phyloP scores from a whole-genome alignment of 1,140 invertebrate genomes.

The Drosophila ambigua region DNA sequence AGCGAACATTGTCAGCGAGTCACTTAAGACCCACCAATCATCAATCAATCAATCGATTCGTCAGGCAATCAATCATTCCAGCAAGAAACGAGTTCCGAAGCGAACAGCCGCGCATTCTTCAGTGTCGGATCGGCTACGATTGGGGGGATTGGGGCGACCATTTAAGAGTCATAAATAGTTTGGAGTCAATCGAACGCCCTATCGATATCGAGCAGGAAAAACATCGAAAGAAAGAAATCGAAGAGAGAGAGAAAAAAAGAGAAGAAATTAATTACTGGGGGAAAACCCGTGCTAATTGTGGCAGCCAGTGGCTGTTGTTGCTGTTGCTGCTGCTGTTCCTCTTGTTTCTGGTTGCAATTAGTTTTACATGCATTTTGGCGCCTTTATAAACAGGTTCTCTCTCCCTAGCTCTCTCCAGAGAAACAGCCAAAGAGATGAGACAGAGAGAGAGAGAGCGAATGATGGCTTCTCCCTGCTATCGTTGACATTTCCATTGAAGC shows the following conservation, averaged over 20 bases:
- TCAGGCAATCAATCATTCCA: conserved; percentile 52
- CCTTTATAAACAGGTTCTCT: conserved; percentile 62
- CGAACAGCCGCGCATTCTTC: conserved; percentile 49
- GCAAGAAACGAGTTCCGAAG: conserved; percentile 43
- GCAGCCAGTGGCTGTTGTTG: conserved; percentile 30
- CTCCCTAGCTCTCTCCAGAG: conserved; percentile 19
- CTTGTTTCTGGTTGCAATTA: conserved; percentile 61
- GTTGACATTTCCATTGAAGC: conserved; percentile 63
- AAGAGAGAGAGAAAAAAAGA: conserved; percentile 14
- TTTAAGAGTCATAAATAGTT: conserved; percentile 71
- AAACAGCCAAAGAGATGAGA: conserved; percentile 18
- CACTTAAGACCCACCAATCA: conserved; percentile 74
- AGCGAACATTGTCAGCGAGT: conserved; percentile 68
- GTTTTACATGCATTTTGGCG: conserved; percentile 75
- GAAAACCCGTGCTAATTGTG: conserved; percentile 64
- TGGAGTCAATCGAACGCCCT: conserved; percentile 36
- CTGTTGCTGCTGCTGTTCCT: conserved; percentile 20
- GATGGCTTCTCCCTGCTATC: conserved; percentile 23
- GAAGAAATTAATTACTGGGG: conserved; percentile 55
- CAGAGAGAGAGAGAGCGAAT: conserved; percentile 7
- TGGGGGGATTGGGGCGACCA: conserved; percentile 14
- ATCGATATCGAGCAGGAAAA: conserved; percentile 33
- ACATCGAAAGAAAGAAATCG: conserved; percentile 14
- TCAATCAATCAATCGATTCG: conserved; percentile 73
- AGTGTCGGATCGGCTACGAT: background rate